Base-by-base conservation (phyloP, 2,113 vertebrate species). In the Stigmatopora nigra region DNA sequence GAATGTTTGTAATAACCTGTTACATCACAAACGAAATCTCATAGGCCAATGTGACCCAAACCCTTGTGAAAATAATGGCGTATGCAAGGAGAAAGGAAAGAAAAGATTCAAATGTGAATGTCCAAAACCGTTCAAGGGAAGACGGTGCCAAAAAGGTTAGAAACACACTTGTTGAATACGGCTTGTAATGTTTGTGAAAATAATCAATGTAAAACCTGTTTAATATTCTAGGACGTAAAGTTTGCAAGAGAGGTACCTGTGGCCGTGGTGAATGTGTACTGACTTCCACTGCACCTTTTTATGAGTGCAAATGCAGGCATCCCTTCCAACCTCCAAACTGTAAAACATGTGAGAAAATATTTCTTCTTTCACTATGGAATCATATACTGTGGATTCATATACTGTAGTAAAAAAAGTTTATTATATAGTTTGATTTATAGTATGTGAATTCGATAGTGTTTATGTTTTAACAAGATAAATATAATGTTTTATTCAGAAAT, bases 281-380 rank as follows among this genome's bases (percentile, higher is more conserved):
- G 67, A 92, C 82, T 7, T 77, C 82, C 1, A 67, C 1, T 3
- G 22, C 55, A 11, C 91, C 91, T 0, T 90, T 22, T 75, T 90
- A 67, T 19, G 79, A 88, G 68, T 92, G 91, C 85, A 90, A 89
- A 75, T 92, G 91, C 80, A 89, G 79, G 65, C 19, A 45, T 45
- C 88, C 90, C 7, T 92, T 90, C 69, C 65, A 78, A 78, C 88
- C 86, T 5, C 89, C 90, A 44, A 1, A 67, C 65, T 92, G 91
- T 83, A 79, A 0, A 68, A 51, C 0, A 7, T 5, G 91, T 91
- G 77, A 82, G 84, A 5, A 20, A 25, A 5, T 14, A 20, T 53
- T 57, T 66, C 5, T 58, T 64, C 6, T 41, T 41, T 41, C 1
- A 41, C 38, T 41, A 41, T 41, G 38, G 9, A 10, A 41, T 3